Evolutionary conservation across 1,140 invertebrate species (phyloP), one percentile per base, ranked within the genome.

Genomic region (Achatina immaculata): DNA sequence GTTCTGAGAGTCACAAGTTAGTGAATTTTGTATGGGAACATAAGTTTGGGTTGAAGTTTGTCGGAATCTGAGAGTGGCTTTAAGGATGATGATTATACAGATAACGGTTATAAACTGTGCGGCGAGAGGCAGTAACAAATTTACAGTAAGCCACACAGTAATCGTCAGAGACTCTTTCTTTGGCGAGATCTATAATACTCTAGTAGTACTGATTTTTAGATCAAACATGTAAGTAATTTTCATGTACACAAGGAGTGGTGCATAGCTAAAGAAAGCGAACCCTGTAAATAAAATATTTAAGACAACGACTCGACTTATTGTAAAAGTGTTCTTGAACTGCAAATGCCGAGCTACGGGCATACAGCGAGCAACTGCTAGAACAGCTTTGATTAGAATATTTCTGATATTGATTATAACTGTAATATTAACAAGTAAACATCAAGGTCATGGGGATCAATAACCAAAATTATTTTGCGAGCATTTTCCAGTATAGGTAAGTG

Each of bases 351-450:
- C 74, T 6, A 76, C 74, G 36, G 11, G 28, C 51, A 58, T 58
- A 36, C 74, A 76, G 4, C 74, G n/a, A n/a, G 74, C 74, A 6
- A 76, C 31, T 7, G 74, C 74, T 11, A 76, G 31, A 28, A 76
- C 55, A 3, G 51, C 38, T 14, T 28, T 76, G 2, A n/a, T 76
- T 19, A 76, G 74, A 3, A 51, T 19, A 21, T 42, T 55, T 28
- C 19, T n/a, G 1, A 55, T 31, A 34, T 55, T 28, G 16, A 58
- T 9, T 11, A 62, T 62, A 38, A 36, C 1, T 11, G 1, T 16
- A 36, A 55, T 7, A 28, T 76, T 58, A 34, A 9, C n/a, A 42
- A 51, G 34, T 58, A 76, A 11, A 76, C n/a, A 24, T 36, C 9
- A 7, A 76, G 16, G 16, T 1, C 28, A 19, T 31, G 19, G 4